Conservation (phyloP, 1,140 invertebrate genomes). For the Brachionus sp. region DNA sequence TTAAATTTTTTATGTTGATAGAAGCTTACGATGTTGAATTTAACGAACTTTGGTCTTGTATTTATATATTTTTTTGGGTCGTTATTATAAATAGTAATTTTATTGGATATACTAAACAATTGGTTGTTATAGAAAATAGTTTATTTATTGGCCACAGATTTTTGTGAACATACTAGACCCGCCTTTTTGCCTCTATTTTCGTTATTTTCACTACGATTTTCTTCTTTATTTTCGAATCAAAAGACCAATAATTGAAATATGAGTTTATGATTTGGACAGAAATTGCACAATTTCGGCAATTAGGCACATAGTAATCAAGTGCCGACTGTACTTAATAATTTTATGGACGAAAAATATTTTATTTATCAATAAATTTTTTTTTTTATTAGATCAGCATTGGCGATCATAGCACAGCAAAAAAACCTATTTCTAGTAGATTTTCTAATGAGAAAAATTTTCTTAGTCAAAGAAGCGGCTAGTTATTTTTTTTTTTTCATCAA, state of each 20-base stretch:
- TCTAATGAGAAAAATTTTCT: no score
- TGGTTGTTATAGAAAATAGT: background rate
- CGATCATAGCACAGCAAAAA: no score
- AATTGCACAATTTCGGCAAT: background rate
- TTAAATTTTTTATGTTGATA: background rate
- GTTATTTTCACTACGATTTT: background rate
- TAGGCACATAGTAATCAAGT: background rate
- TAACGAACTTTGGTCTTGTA: conserved; percentile 14
- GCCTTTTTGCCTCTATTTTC: background rate
- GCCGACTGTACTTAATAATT: background rate
- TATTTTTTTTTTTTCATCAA: no score
- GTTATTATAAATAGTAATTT: background rate
- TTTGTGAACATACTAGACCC: background rate
- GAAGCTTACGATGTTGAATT: background rate
- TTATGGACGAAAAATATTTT: background rate
- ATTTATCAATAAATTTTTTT: background rate
- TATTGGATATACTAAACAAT: background rate
- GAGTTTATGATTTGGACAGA: background rate
- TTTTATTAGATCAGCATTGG: no score
- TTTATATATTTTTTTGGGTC: conserved; percentile 1
- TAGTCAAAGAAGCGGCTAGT: no score
- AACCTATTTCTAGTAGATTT: no score
- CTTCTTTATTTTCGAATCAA: background rate
- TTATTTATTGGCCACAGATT: background rate
- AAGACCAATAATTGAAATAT: background rate